These are phyloP conservation scores for Panopea generosa DNA, from an alignment of 2,888 invertebrate species.

Conservation along the genomic window DNA sequence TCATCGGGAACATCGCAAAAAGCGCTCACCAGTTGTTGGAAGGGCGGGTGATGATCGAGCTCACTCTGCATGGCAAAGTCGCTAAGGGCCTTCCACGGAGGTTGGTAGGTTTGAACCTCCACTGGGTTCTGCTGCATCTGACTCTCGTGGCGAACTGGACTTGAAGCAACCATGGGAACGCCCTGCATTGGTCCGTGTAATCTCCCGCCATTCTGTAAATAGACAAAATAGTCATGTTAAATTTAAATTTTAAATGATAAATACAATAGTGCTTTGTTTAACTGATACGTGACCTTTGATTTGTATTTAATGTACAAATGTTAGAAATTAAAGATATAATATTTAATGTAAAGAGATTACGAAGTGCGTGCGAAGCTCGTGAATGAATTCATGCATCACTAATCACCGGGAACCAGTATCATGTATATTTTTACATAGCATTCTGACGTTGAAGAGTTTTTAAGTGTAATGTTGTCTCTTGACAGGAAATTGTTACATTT, in stretches of 20 bases:
- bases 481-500: neutral
- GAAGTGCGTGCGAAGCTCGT: no score
- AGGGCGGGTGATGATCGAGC: slow-evolving; percentile 95
- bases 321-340: no score
- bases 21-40: slow-evolving; percentile 96
- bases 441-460: slow-evolving; percentile 3
- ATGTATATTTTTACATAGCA: neutral
- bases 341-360: no score
- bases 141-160: slow-evolving; percentile 87
- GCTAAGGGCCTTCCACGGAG: slow-evolving; percentile 96
- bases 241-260: no score
- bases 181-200: slow-evolving; percentile 95
- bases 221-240: no score
- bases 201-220: slow-evolving; percentile 91
- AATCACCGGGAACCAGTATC: slow-evolving; percentile 1
- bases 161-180: slow-evolving; percentile 98
- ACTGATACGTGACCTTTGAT: no score
- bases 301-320: no score
- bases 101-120: slow-evolving; percentile 97
- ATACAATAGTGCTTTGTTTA: neutral
- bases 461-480: neutral
- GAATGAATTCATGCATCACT: no score
- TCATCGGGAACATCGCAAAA: slow-evolving; percentile 78
- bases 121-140: slow-evolving; percentile 88
- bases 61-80: slow-evolving; percentile 98